These are phyloP conservation scores for Amphiduros pacificus DNA, from an alignment of 2,888 invertebrate genomes.

Conservation along the genomic window DNA sequence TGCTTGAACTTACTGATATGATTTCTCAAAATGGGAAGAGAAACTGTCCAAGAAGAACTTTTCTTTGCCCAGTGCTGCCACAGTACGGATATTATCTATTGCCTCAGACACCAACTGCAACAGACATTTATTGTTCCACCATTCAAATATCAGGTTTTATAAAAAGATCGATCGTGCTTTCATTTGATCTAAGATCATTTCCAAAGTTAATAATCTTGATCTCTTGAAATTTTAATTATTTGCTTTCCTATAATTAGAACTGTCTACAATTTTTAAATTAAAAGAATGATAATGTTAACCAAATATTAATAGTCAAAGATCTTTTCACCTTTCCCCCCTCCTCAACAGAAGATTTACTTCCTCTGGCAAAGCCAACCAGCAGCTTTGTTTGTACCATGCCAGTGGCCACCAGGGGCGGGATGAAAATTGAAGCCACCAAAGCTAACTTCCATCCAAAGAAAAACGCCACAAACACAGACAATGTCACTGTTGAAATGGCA, in stretches of 20 bases:
- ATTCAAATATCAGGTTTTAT: too few relatives aligned
- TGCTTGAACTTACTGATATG: slow-evolving; percentile 48
- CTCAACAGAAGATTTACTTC: slow-evolving; percentile 61
- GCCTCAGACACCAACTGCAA: slow-evolving; percentile 11
- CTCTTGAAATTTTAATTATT: too few relatives aligned
- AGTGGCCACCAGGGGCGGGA: slow-evolving; percentile 58
- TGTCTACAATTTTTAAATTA: too few relatives aligned
- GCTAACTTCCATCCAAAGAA: slow-evolving; percentile 61
- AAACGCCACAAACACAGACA: slow-evolving; percentile 58
- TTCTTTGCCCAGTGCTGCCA: slow-evolving; percentile 58
- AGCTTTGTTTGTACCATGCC: slow-evolving; percentile 43
- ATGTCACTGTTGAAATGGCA: slow-evolving; percentile 47
- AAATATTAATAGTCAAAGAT: too few relatives aligned
- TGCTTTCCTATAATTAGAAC: too few relatives aligned
- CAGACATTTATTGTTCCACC: neutral
- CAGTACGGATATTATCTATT: slow-evolving; percentile 54
- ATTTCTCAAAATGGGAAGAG: slow-evolving; percentile 51
- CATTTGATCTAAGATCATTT: too few relatives aligned
- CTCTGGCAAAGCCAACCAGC: slow-evolving; percentile 36
- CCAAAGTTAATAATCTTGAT: too few relatives aligned
- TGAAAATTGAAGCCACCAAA: slow-evolving; percentile 54
- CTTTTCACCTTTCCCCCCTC: slow-evolving; percentile 62
- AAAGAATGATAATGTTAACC: too few relatives aligned
- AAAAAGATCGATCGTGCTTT: too few relatives aligned
- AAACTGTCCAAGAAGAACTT: slow-evolving; percentile 52